Evolutionary conservation across 2,797 vertebrate genomes (phyloP), one percentile per base, ranked within the genome.

Genomic region (Lithobates pipiens): DNA sequence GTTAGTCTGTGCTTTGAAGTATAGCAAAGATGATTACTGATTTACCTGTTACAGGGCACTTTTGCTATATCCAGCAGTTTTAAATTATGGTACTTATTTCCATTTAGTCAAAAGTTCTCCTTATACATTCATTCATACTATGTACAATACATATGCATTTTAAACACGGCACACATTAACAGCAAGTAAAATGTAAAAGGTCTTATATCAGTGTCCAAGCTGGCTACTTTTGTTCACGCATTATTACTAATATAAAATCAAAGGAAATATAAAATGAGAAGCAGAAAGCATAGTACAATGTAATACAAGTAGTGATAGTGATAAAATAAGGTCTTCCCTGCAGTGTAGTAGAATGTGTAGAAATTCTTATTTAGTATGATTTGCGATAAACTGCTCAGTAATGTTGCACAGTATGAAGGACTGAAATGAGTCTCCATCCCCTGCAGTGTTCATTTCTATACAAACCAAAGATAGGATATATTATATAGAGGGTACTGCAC

Each of bases 381-480:
- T 82, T 82, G 70, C 69, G 72, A 74, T 74, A 82, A 82, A 82
- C 72, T 82, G 70, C 70, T 82, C 69, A 82, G 72, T 82, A 82
- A 82, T 73, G 70, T 74, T 63, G 80, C 80, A 82, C 70, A 82
- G 70, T 82, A 74, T 74, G 80, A 82, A 82, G 72, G 72, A 50
- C 69, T 36, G 16, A 74, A 82, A 82, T 82, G 80, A 82, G 72
- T 65, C 80, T 82, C 70, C 9, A 29, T 80, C 36, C 54, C 80
- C 80, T 82, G 70, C 70, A 74, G 80, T 27, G 70, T 74, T 44
- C 68, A 57, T 65, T 74, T 74, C 50, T 73, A 61, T 74, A 29
- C 32, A 63, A 16, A 44, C n/a, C 50, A 27, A 42, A 23, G 68
- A 81, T 50, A 74, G 39, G 42, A 82, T 29, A 18, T 36, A 42